phyloP scores from a whole-genome alignment of 2,797 vertebrate species.

The Heterohyrax brucei region DNA sequence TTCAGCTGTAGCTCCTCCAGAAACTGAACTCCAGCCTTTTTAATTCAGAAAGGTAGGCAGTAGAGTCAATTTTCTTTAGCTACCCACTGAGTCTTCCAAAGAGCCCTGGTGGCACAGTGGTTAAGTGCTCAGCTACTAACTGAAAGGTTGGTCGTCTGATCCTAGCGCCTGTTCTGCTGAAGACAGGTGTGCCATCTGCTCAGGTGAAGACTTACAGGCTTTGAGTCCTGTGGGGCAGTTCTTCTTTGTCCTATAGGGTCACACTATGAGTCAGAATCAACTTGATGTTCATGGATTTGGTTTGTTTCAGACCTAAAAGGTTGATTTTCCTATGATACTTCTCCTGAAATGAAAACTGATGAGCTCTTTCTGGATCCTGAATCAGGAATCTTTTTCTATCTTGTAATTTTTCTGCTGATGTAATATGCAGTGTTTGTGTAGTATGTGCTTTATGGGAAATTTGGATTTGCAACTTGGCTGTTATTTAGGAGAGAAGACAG shows the following conservation, averaged over 20 bases:
- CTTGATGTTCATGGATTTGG: too few species aligned
- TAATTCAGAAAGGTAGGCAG: not conserved
- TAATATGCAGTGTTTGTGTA: slow-evolving; percentile 42
- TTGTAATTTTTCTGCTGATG: slow-evolving; percentile 69
- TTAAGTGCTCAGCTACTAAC: too few species aligned
- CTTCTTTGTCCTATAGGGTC: too few species aligned
- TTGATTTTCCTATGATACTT: slow-evolving; percentile 57
- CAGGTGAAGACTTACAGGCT: too few species aligned
- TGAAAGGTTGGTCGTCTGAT: too few species aligned
- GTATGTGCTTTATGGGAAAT: slow-evolving; percentile 69
- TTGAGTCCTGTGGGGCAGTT: too few species aligned
- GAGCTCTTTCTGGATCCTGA: slow-evolving; percentile 71
- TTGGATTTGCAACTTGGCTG: slow-evolving; percentile 71
- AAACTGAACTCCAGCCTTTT: not conserved
- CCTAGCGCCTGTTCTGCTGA: too few species aligned
- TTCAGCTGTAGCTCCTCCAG: not conserved
- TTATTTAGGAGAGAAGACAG: slow-evolving; percentile 52
- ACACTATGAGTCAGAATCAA: too few species aligned
- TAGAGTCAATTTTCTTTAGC: slow-evolving; percentile 8
- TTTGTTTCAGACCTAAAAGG: not conserved
- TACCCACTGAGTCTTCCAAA: not conserved
- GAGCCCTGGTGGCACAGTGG: too few species aligned
- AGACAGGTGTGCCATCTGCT: too few species aligned
- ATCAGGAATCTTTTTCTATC: slow-evolving; percentile 64
- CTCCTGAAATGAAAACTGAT: slow-evolving; percentile 55